A percentile compares a stretch with the other conserved stretches of the same genome.
Evolutionary conservation across 1,140 invertebrate species (phyloP).

Genomic region (Pteromalus puparum): DNA sequence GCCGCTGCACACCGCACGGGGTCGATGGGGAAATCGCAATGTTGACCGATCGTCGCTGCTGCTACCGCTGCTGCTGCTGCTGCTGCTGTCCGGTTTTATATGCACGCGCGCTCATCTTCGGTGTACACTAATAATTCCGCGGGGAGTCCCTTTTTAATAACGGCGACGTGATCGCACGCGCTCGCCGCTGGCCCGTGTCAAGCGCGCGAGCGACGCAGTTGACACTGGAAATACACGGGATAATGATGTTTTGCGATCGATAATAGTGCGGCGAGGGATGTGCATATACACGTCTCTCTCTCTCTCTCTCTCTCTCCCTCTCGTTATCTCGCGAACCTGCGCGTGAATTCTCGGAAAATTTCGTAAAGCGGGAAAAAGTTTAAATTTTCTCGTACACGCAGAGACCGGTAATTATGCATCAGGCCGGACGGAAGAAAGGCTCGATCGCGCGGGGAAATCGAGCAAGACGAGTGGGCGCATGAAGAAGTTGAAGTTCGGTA

Average conservation of each 20-base stretch:
- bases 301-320: too few species aligned
- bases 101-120: slow-evolving; percentile 39
- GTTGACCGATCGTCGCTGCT: slow-evolving; percentile 30
- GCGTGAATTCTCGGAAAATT: too few species aligned
- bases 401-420: too few species aligned
- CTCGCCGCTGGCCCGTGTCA: background rate
- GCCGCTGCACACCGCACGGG: background rate
- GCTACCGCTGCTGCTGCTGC: background rate
- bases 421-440: background rate
- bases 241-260: too few species aligned
- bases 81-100: slow-evolving; percentile 28
- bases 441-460: background rate
- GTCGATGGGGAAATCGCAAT: slow-evolving; percentile 33
- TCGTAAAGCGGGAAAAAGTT: background rate
- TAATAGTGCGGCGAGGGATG: too few species aligned
- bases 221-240: background rate
- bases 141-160: slow-evolving; percentile 36
- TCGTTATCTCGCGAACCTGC: too few species aligned
- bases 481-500: slow-evolving; percentile 33
- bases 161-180: background rate
- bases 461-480: slow-evolving; percentile 12
- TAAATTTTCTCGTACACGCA: too few species aligned
- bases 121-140: slow-evolving; percentile 40
- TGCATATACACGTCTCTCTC: too few species aligned
- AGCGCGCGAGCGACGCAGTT: background rate